Conservation (phyloP, 2,888 invertebrate genomes). For the Molanna angustata region DNA sequence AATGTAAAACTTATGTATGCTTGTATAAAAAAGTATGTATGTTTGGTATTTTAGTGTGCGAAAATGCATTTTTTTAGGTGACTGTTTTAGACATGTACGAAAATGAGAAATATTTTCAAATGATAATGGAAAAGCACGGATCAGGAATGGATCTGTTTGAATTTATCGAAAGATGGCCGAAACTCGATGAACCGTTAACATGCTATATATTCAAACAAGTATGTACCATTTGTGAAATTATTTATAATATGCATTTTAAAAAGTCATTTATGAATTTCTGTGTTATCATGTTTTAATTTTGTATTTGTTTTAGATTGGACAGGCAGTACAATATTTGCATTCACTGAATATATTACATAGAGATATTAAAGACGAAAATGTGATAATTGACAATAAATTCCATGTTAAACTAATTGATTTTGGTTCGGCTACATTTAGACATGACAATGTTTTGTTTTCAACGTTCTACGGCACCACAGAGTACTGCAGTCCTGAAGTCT, state of each 20-base stretch:
- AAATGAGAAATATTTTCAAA: slow-evolving; percentile 66
- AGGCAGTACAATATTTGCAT: slow-evolving; percentile 68
- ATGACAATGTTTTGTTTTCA: slow-evolving; percentile 62
- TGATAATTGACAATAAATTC: slow-evolving; percentile 69
- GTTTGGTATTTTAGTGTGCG: no score
- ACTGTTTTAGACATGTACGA: slow-evolving; percentile 66
- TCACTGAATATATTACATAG: slow-evolving; percentile 65
- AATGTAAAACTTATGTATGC: no score
- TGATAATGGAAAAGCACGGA: slow-evolving; percentile 77
- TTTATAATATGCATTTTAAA: background rate
- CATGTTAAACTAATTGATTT: slow-evolving; percentile 74
- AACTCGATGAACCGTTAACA: slow-evolving; percentile 64
- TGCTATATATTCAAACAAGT: slow-evolving; percentile 73
- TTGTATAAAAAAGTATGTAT: no score
- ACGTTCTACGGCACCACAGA: slow-evolving; percentile 75
- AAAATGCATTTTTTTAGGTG: slow-evolving; percentile 44
- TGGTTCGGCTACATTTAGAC: slow-evolving; percentile 69
- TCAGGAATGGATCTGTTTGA: slow-evolving; percentile 76
- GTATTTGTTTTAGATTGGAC: slow-evolving; percentile 56
- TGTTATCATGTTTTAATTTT: background rate
- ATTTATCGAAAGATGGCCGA: slow-evolving; percentile 68
- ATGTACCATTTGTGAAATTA: background rate
- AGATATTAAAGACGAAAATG: slow-evolving; percentile 75
- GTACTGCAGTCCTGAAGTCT: slow-evolving; percentile 73
- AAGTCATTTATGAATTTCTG: background rate